Evolutionary conservation across 2,888 invertebrate genomes (phyloP), one percentile per base, ranked within the genome.

Genomic region (Ischnura elegans): DNA sequence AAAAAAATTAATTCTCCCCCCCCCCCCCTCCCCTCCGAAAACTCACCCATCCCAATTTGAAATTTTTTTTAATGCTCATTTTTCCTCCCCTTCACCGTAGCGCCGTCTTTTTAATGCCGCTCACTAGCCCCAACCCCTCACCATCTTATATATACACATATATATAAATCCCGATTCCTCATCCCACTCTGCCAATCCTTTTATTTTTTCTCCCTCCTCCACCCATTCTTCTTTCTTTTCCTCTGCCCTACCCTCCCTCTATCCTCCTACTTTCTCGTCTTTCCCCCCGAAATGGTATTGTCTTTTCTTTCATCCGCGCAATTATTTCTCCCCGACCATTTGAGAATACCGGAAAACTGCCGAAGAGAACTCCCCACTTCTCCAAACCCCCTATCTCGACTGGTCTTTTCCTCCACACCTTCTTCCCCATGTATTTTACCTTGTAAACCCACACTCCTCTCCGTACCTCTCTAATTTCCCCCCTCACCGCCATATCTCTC

Each of bases 331-430:
- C 42, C 42, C 90, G 55, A 90, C 90, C 90, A 90, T 90, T 90
- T 66, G 90, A 90, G 90, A 90, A 90, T 90, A 90, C 90, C 90
- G 90, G 90, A 90, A 90, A 90, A 90, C 90, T 61, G 61, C 90
- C 61, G 3, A 43, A 51, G 51, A 51, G 25, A n/a, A n/a, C 43
- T 16, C 1, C 10, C 47, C 5, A 21, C 87, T 29, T 1, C 25
- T 46, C n/a, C 87, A 25, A 16, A n/a, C 4, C 46, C 29, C 19
- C 51, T 47, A 42, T 19, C 55, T 19, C 19, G 29, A 13, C 13
- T 51, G 29, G 45, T 10, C 21, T 85, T 43, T 21, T 85, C 19
- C 43, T 5, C 36, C 42, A 19, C 51, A 51, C 19, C 4, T 19
- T 8, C 13, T 19, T 51, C 6, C 51, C 51, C 51, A 19, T 51